Base-by-base conservation (phyloP, 2,888 invertebrate genomes). In the Baronia brevicornis region DNA sequence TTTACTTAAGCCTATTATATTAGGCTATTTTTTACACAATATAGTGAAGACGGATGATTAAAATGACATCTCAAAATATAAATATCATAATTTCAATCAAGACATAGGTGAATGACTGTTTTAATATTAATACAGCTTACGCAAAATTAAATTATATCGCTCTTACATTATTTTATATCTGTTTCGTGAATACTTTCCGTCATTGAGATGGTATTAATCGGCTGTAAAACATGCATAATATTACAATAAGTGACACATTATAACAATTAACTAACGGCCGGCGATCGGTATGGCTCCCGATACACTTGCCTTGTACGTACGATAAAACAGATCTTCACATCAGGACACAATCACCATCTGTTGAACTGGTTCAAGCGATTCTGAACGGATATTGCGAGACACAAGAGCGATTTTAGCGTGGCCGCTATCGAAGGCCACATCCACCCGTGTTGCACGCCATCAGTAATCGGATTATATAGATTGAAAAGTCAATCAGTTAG, bases 401-500 rank as follows among this genome's bases (percentile, higher is more conserved):
- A 41, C 44, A 46, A 25, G 33, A 32, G 38, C 33, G 34, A 26
- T 19, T 39, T 23, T 44, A 9, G 35, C 12, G 26, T 41, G 39
- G 13, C 4, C 7, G n/a, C 4, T 33, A 33, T 14, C 12, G 11
- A 7, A 23, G 12, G 35, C 26, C 31, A 42, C 34, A 39, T 41
- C 44, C 38, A 38, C 36, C 30, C 43, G 38, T 38, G 43, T 41
- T 43, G 44, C 66, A 67, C 61, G 62, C 66, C 62, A 68, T 46
- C 43, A 33, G 45, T 59, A 59, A 63, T 59, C 61, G 54, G 60
- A 80, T 82, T 82, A 80, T 57, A 60, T 60, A 75, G 77, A 82
- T 80, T 80, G 80, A 79, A 80, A 79, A 80, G 80, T 82, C 82
- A 80, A 79, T 82, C 79, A 79, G 73, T 77, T 78, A 71, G 67